phyloP scores from a whole-genome alignment of 2,113 vertebrate genomes.

The Microcebus murinus region DNA sequence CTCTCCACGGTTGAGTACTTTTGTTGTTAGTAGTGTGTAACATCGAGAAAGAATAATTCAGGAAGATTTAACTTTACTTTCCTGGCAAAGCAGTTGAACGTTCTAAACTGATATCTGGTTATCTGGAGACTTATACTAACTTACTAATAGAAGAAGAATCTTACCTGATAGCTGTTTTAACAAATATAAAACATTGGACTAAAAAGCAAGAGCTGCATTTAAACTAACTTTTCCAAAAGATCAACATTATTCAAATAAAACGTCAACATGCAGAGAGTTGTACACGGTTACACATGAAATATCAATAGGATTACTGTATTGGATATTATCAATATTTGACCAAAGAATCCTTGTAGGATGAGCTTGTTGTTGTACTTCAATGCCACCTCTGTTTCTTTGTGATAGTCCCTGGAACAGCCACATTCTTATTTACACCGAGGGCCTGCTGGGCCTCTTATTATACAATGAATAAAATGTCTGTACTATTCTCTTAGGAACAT shows the following conservation, averaged over 20 bases:
- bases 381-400: not conserved
- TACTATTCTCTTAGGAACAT: not conserved
- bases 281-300: not conserved
- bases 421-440: not conserved
- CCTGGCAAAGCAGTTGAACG: not conserved
- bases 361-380: not conserved
- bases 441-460: not conserved
- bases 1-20: not conserved
- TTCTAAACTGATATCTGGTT: not conserved
- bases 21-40: not conserved
- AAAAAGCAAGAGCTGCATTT: not conserved
- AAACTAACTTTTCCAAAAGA: slow-evolving; percentile 29
- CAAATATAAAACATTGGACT: not conserved
- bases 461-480: not conserved
- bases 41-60: not conserved
- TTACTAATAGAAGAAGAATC: not conserved
- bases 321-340: not conserved
- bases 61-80: not conserved
- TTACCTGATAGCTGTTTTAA: not conserved
- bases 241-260: not conserved
- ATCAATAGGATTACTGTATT: not conserved
- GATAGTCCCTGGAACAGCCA: not conserved
- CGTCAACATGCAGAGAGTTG: not conserved
- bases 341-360: not conserved
- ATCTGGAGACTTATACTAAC: not conserved